Evolutionary conservation across 2,113 vertebrate species (phyloP), one percentile per base, ranked within the genome.

Genomic region (Hippocampus comes): DNA sequence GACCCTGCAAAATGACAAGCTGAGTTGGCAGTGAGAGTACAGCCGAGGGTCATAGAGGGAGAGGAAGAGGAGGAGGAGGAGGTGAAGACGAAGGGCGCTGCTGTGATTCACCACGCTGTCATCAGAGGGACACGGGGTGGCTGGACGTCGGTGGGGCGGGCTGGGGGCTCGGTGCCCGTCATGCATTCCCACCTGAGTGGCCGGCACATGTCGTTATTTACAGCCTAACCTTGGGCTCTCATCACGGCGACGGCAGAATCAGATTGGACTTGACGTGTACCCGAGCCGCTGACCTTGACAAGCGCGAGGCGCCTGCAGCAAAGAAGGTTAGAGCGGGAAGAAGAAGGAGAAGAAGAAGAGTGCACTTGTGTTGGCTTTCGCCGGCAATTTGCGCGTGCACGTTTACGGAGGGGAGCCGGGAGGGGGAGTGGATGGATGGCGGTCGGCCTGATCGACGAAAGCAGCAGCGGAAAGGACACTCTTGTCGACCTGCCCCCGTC

Each of bases 141-240:
- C 84, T 86, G 83, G 77, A 84, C 87, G 83, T 85, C 67, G 11
- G 41, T 14, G 27, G 27, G 38, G 3, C 8, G 18, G 34, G 3
- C 18, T 8, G 20, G 34, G 18, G 41, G 41, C 21, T 30, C 10
- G 3, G 25, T 10, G 27, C 49, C 49, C 49, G 27, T 55, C 49
- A 69, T 82, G 73, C 85, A 85, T 86, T 88, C 88, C 91, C 91
- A 91, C 89, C 88, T 91, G 87, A 90, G 85, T 78, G 84, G 88
- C 80, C 83, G 72, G 73, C 77, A 46, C 86, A 48, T 86, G 88
- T 86, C 89, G 87, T 91, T 91, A 89, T 87, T 90, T 88, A 88
- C 88, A 86, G 88, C 91, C 86, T 89, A 88, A 92, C 91, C 90
- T 91, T 91, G 91, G 85, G 82, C 83, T 86, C 87, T 91, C 88